A percentile compares a stretch with the other conserved stretches of the same genome.
Conservation (phyloP, 2,113 vertebrate genomes). For the Rattus rattus region DNA sequence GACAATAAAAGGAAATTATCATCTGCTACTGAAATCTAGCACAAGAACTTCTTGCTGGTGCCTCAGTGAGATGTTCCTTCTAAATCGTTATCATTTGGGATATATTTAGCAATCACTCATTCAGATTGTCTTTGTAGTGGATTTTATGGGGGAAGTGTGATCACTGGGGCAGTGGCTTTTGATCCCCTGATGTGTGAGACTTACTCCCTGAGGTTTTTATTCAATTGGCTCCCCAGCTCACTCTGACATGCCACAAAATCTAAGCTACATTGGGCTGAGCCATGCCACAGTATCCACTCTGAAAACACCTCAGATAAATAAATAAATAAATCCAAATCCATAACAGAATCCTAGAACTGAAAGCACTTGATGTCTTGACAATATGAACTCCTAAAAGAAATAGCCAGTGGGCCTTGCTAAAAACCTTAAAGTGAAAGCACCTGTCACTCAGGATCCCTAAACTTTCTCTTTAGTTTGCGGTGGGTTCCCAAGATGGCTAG, state of each 20-base stretch:
- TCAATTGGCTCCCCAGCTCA: background rate
- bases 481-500: background rate
- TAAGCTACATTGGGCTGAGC: background rate
- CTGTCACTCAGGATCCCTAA: background rate
- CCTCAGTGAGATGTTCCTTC: slow-evolving; percentile 27
- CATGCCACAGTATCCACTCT: background rate
- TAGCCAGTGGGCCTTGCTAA: background rate
- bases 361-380: background rate
- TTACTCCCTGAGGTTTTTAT: background rate
- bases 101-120: slow-evolving; percentile 13
- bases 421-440: background rate
- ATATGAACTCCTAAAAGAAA: slow-evolving; percentile 19
- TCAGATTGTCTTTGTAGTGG: slow-evolving; percentile 37
- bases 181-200: background rate
- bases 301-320: background rate
- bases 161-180: background rate
- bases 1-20: slow-evolving; percentile 4
- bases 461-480: background rate
- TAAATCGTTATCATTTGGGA: slow-evolving; percentile 8
- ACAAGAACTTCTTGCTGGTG: slow-evolving; percentile 19
- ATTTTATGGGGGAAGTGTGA: background rate
- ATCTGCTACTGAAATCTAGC: background rate
- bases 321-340: background rate
- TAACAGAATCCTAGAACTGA: background rate
- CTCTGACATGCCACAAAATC: slow-evolving; percentile 4